A percentile compares a stretch with the other conserved stretches of the same genome.
Conservation (phyloP, 1,140 invertebrate genomes). For the Proales similis region DNA sequence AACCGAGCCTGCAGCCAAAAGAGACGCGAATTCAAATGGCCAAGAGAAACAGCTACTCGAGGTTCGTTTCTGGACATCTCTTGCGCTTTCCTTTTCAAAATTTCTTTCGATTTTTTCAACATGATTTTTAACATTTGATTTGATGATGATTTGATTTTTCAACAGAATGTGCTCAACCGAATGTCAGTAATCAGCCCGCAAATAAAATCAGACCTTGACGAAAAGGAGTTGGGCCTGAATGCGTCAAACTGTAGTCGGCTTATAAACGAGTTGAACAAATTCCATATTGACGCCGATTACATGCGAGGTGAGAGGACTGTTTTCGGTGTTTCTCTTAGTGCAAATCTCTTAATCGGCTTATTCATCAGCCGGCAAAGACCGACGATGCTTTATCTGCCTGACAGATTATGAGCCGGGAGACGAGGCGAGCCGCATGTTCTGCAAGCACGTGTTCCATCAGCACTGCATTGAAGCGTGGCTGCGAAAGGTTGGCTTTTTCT, state of each 20-base stretch:
- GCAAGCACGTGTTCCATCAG: conserved; percentile 9
- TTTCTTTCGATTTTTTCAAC: too few relatives aligned
- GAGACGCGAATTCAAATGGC: too few relatives aligned
- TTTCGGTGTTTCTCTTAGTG: neutral
- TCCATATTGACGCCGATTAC: neutral
- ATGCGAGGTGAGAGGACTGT: conserved; percentile 3
- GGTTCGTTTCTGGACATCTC: too few relatives aligned
- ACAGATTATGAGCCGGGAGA: conserved; percentile 14
- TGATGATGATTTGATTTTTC: too few relatives aligned
- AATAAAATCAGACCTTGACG: neutral
- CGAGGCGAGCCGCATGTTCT: neutral
- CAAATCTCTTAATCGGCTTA: neutral
- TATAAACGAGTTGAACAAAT: neutral
- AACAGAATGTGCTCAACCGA: too few relatives aligned
- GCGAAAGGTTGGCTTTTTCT: too few relatives aligned
- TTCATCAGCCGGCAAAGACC: neutral
- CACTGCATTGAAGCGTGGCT: conserved; percentile 28
- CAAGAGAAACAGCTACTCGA: too few relatives aligned
- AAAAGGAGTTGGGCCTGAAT: conserved; percentile 14
- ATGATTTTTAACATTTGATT: too few relatives aligned
- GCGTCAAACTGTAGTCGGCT: too few relatives aligned
- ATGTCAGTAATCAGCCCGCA: neutral
- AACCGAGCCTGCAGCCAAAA: too few relatives aligned
- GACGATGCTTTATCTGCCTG: conserved; percentile 26
- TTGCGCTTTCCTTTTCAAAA: too few relatives aligned